These are phyloP conservation scores for Macrochelys suwanniensis DNA, from an alignment of 2,797 vertebrate species.

Conservation along the genomic window DNA sequence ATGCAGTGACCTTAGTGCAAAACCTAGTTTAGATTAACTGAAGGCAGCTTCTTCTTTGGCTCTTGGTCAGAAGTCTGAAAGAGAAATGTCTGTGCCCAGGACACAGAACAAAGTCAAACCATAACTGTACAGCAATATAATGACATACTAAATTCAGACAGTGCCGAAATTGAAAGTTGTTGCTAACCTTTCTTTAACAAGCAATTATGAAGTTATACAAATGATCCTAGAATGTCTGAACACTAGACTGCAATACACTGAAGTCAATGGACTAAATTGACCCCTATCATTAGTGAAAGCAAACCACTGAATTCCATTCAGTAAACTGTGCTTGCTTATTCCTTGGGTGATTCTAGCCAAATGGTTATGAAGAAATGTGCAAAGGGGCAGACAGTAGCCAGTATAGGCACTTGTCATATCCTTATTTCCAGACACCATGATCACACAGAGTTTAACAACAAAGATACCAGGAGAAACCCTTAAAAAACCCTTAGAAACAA, in stretches of 20 bases:
- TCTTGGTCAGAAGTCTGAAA: constrained; percentile 11
- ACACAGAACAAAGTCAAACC: constrained; percentile 13
- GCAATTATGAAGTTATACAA: background rate
- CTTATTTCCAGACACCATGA: background rate
- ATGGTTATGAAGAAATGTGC: background rate
- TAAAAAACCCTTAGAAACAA: background rate
- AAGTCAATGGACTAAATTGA: background rate
- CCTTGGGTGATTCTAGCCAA: background rate
- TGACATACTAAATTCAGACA: background rate
- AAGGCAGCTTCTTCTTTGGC: background rate
- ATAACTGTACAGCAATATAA: background rate
- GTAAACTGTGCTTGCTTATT: background rate
- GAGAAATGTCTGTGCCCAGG: background rate
- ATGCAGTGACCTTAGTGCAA: background rate
- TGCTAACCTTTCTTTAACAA: background rate
- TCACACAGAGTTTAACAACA: background rate
- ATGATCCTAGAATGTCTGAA: background rate
- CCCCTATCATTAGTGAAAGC: background rate
- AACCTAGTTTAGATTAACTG: background rate
- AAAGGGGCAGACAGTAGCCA: rapidly evolving
- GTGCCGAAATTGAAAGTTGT: background rate
- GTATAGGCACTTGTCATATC: background rate
- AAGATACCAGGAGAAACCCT: background rate
- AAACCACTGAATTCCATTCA: background rate
- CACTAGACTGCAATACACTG: background rate